A percentile compares a stretch with the other conserved stretches of the same genome.
Evolutionary conservation across 2,113 vertebrate genomes (phyloP).

Genomic region (Sardina pilchardus): DNA sequence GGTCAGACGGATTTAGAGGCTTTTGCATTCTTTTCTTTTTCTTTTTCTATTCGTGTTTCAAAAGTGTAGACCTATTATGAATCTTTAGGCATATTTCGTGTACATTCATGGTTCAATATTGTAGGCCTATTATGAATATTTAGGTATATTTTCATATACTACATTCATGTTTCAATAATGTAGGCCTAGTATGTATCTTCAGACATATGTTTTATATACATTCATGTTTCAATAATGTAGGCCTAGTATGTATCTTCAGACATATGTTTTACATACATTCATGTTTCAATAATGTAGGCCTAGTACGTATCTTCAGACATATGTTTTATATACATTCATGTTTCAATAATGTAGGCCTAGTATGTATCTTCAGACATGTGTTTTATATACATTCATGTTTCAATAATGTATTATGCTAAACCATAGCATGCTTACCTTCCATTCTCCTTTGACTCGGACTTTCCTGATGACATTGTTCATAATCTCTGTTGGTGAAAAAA

Average conservation of each 20-base stretch:
- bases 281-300: background rate
- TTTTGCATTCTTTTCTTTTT: too few species aligned
- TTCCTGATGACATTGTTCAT: constrained; percentile 98
- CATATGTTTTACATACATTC: too few species aligned
- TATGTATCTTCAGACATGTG: background rate
- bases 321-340: too few species aligned
- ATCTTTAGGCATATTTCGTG: too few species aligned
- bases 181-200: background rate
- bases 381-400: background rate
- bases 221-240: background rate
- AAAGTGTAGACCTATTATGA: background rate
- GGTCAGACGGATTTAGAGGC: too few species aligned
- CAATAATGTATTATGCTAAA: background rate
- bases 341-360: background rate
- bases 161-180: background rate
- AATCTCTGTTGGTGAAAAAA: constrained; percentile 77
- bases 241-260: background rate
- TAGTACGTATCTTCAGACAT: background rate
- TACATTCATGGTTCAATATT: background rate
- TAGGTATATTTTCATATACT: background rate
- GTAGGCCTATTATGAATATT: background rate
- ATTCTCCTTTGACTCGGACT: constrained; percentile 94
- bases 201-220: background rate
- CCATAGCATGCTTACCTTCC: constrained; percentile 82
- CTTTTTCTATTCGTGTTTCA: background rate